phyloP scores from a whole-genome alignment of 2,797 vertebrate species.

The Crypturellus tataupa region DNA sequence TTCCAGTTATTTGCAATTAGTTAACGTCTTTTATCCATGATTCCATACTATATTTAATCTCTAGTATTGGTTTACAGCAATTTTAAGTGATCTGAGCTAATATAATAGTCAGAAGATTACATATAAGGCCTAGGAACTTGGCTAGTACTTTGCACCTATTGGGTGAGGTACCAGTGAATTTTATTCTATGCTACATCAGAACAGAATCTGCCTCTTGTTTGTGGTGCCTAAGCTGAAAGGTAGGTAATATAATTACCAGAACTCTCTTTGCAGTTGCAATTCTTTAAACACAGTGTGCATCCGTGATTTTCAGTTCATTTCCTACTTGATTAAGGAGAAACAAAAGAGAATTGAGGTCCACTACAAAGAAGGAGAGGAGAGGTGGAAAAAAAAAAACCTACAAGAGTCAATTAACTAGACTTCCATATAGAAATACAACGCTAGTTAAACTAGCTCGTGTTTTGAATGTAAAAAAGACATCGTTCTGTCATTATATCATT shows the following conservation, averaged over 20 bases:
- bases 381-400: neutral
- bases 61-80: neutral
- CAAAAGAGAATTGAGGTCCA: neutral
- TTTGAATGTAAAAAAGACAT: neutral
- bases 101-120: neutral
- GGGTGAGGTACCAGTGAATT: neutral
- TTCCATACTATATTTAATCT: neutral
- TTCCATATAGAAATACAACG: neutral
- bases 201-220: neutral
- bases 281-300: neutral
- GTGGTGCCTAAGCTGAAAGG: neutral
- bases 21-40: fast-evolving
- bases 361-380: neutral
- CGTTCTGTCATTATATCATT: neutral
- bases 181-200: neutral
- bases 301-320: neutral
- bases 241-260: fast-evolving
- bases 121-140: fast-evolving
- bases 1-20: neutral
- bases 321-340: neutral
- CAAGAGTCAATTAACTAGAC: neutral
- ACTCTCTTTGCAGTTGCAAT: neutral
- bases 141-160: neutral
- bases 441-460: neutral
- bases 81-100: neutral